phyloP scores from a whole-genome alignment of 2,888 invertebrate genomes.

The Epirrhoe alternata region DNA sequence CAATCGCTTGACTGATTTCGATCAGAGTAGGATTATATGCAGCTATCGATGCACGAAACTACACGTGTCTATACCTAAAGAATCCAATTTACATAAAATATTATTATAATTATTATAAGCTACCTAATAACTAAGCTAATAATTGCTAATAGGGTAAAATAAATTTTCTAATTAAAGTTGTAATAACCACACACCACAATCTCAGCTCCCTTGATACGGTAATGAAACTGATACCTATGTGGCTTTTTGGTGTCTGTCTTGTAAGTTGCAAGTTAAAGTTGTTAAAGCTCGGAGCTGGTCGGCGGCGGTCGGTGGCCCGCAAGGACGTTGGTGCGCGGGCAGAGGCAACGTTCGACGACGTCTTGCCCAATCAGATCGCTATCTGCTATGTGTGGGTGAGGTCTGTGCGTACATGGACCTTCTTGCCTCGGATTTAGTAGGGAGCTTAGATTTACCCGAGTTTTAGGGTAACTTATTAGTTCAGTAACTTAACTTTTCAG shows the following conservation, averaged over 20 bases:
- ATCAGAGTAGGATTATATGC: too few relatives aligned
- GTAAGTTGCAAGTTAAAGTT: conserved; percentile 38
- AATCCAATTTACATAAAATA: too few relatives aligned
- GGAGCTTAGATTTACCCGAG: conserved; percentile 25
- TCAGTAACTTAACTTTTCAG: not conserved
- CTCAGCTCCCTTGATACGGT: conserved; percentile 31
- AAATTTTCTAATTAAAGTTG: too few relatives aligned
- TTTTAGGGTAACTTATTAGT: conserved; percentile 18
- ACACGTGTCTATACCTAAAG: too few relatives aligned
- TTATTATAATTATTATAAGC: too few relatives aligned
- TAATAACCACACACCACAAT: conserved; percentile 28
- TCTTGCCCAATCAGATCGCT: conserved; percentile 60
- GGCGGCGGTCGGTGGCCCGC: conserved; percentile 78
- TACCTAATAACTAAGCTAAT: conserved; percentile 13
- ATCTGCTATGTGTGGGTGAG: conserved; percentile 45
- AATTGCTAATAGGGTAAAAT: too few relatives aligned
- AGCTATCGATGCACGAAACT: too few relatives aligned
- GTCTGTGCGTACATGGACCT: conserved; percentile 50
- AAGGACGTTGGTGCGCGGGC: conserved; percentile 84
- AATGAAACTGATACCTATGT: conserved; percentile 36
- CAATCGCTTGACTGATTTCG: too few relatives aligned
- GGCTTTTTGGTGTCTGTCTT: conserved; percentile 23
- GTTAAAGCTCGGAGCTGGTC: conserved; percentile 43
- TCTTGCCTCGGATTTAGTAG: conserved; percentile 53
- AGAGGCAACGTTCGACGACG: conserved; percentile 66